Percentiles rank a stretch among this genome's conserved stretches.
phyloP scores from a whole-genome alignment of 2,888 invertebrate genomes.

The Gisinianus flammeolus region DNA sequence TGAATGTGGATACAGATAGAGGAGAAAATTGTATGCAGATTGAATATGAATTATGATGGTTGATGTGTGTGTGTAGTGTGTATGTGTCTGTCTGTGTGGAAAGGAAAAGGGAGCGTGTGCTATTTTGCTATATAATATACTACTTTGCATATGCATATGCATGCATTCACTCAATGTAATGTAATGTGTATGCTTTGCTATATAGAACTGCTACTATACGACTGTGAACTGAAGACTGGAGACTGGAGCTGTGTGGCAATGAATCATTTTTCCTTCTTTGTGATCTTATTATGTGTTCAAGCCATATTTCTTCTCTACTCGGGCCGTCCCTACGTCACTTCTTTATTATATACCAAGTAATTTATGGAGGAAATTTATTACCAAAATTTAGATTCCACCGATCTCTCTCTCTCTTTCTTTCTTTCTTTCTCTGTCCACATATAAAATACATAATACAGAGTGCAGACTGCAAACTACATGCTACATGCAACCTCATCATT shows the following conservation, averaged over 20 bases:
- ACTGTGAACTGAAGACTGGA: too few relatives aligned
- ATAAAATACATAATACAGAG: too few relatives aligned
- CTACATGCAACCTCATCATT: neutral
- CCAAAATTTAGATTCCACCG: conserved; percentile 48
- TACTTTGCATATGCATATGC: neutral
- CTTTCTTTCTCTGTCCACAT: neutral
- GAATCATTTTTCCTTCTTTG: conserved; percentile 54
- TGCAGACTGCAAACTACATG: neutral
- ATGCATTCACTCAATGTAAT: neutral
- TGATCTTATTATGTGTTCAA: conserved; percentile 53
- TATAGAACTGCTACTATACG: too few relatives aligned
- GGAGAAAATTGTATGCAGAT: conserved; percentile 33
- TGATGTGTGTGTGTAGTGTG: conserved; percentile 2
- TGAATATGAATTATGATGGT: conserved; percentile 30
- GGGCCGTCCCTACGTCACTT: conserved; percentile 45
- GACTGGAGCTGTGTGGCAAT: too few relatives aligned
- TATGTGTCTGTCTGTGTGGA: neutral
- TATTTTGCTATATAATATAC: neutral
- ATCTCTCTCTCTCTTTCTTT: conserved; percentile 26
- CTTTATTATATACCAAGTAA: conserved; percentile 49
- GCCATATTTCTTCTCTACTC: conserved; percentile 49
- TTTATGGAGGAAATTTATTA: conserved; percentile 52
- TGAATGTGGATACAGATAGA: too few relatives aligned
- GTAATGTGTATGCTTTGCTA: neutral
- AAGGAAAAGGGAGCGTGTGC: neutral